These are phyloP conservation scores for Bovichtus diacanthus DNA, from an alignment of 2,797 vertebrate genomes.

Conservation along the genomic window DNA sequence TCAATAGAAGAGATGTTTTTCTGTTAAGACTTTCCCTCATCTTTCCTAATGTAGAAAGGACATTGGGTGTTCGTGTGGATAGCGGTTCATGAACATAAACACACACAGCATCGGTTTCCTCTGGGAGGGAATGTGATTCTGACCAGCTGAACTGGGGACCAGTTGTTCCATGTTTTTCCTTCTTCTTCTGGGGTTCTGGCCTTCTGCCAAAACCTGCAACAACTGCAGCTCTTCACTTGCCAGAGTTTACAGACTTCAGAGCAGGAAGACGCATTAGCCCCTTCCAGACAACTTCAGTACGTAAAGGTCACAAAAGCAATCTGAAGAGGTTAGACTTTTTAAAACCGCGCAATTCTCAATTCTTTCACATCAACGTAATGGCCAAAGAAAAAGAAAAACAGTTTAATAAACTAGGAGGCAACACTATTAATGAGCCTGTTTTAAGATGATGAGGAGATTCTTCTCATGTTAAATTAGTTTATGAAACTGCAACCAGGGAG, in stretches of 20 bases:
- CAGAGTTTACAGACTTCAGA: slow-evolving; percentile 5
- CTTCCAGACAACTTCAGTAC: background rate
- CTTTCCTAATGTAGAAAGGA: background rate
- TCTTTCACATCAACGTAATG: no score
- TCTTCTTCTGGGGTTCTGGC: slow-evolving; percentile 12
- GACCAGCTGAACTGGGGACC: slow-evolving; percentile 33
- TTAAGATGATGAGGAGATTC: no score
- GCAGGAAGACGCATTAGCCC: background rate
- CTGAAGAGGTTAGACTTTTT: background rate
- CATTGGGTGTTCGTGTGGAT: background rate
- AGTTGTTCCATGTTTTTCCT: slow-evolving; percentile 49
- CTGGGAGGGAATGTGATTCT: slow-evolving; percentile 19
- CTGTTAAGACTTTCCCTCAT: background rate
- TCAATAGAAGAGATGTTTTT: background rate
- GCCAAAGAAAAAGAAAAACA: no score
- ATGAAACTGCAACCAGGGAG: no score
- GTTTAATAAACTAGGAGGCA: no score
- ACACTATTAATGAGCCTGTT: no score
- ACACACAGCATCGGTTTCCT: slow-evolving; percentile 1
- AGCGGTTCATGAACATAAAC: background rate
- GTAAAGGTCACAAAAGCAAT: background rate
- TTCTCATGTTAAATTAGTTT: no score
- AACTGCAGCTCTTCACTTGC: slow-evolving; percentile 19
- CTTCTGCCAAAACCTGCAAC: slow-evolving; percentile 28
- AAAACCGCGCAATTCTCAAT: no score